Evolutionary conservation across 2,797 vertebrate genomes (phyloP), one percentile per base, ranked within the genome.

Genomic region (Hypotaenidia philippensis): DNA sequence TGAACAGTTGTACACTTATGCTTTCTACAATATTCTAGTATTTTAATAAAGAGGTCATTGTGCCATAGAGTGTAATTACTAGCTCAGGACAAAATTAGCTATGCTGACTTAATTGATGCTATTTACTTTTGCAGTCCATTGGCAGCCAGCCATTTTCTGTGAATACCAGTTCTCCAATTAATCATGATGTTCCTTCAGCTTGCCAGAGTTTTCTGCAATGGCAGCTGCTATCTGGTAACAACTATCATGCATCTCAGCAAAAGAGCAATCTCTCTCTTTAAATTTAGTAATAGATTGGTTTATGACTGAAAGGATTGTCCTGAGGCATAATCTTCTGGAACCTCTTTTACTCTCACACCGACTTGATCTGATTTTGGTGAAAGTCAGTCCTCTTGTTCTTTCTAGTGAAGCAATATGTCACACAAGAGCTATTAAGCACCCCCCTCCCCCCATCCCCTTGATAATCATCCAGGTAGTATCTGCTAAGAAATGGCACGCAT

Each of bases 11-110:
- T 65, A 65, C 38, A 55, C 49, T 60, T 87, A 78, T 1, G 69
- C 36, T 82, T 87, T 90, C 61, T 83, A 90, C 50, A 71, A 40
- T 77, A 81, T 79, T 81, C n/a, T 77, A 71, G 87, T 90, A 88
- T 93, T 91, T 94, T 90, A 96, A 95, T 95, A 84, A 93, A 91
- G 41, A 86, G 75, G 63, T 77, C 83, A 89, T 83, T 95, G 79
- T 92, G n/a, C 41, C 52, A 72, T 14, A 36, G 34, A 83, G 15
- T 55, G 25, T 66, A 92, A 90, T 95, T 94, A 85, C 70, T 85
- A 89, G 65, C 72, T 90, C 61, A 72, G 52, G 32, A 89, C 65
- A 91, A 94, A 93, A 90, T 93, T 89, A 96, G 55, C 53, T 88
- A 90, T 26, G 64, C 84, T 81, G 90, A 59, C 87, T 90, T 94